phyloP scores from a whole-genome alignment of 2,888 invertebrate species.

The Rotaria magnacalcarata region DNA sequence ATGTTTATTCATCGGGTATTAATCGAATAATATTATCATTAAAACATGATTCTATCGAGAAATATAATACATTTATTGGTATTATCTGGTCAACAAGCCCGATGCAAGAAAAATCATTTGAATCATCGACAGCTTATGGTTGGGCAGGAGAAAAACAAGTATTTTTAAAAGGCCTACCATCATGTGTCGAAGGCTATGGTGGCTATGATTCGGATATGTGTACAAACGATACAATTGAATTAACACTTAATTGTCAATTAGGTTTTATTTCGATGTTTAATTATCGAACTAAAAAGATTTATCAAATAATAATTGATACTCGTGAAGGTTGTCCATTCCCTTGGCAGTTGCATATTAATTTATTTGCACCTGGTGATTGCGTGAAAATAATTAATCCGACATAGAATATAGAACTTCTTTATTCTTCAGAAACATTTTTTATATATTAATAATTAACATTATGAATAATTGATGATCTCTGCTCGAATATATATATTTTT shows the following conservation, averaged over 20 bases:
- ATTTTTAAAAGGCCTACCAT: not conserved
- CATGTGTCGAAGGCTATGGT: not conserved
- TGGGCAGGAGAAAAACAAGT: constrained; percentile 3
- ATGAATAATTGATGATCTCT: too few relatives aligned
- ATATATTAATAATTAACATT: too few relatives aligned
- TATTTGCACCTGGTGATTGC: not conserved
- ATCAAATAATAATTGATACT: not conserved
- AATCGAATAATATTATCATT: not conserved
- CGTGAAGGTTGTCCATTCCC: not conserved
- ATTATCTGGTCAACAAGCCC: not conserved
- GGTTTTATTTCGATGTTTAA: not conserved
- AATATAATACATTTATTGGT: not conserved
- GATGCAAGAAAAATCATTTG: constrained; percentile 13
- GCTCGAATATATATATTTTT: too few relatives aligned
- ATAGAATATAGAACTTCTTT: too few relatives aligned
- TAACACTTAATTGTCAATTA: not conserved
- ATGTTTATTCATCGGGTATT: not conserved
- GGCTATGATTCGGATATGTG: not conserved
- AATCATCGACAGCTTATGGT: not conserved
- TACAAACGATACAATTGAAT: not conserved
- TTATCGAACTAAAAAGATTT: not conserved
- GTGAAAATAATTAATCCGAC: too few relatives aligned
- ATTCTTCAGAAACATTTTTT: too few relatives aligned
- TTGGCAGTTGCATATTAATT: not conserved
- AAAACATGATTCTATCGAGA: not conserved